These are phyloP conservation scores for Stratiomys singularior DNA, from an alignment of 2,888 invertebrate genomes.

Conservation along the genomic window DNA sequence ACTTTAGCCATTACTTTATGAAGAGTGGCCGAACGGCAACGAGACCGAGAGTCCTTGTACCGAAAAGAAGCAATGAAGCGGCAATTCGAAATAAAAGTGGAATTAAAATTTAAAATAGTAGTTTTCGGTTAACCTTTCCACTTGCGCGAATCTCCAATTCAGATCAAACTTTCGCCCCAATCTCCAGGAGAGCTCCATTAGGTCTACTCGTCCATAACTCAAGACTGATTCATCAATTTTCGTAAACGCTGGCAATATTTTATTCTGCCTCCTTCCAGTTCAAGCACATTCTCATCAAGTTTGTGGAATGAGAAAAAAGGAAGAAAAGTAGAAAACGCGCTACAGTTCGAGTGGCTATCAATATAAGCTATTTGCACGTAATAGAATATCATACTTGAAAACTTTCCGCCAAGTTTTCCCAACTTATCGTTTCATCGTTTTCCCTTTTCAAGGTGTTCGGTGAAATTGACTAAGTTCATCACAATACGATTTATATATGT, in stretches of 20 bases:
- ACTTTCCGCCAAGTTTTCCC: background rate
- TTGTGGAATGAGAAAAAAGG: background rate
- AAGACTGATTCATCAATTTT: background rate
- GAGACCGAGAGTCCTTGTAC: too few species aligned
- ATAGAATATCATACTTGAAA: background rate
- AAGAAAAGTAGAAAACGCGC: too few species aligned
- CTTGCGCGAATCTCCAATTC: too few species aligned
- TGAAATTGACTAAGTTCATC: background rate
- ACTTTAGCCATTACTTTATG: too few species aligned
- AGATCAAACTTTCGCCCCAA: too few species aligned
- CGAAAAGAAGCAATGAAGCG: too few species aligned
- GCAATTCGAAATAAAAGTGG: too few species aligned
- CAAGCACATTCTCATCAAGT: background rate
- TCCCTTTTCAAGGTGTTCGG: background rate
- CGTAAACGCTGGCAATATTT: background rate
- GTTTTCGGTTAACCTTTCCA: too few species aligned
- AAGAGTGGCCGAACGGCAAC: too few species aligned
- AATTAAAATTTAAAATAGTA: too few species aligned
- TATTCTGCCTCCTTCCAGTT: background rate
- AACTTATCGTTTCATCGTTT: background rate
- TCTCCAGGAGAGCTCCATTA: too few species aligned
- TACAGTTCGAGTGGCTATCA: slow-evolving; percentile 8
- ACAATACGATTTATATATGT: background rate
- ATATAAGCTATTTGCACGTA: slow-evolving; percentile 7
- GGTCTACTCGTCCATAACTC: too few species aligned